Base-by-base conservation (phyloP, 2,888 invertebrate genomes). In the Sabatieria punctata region DNA sequence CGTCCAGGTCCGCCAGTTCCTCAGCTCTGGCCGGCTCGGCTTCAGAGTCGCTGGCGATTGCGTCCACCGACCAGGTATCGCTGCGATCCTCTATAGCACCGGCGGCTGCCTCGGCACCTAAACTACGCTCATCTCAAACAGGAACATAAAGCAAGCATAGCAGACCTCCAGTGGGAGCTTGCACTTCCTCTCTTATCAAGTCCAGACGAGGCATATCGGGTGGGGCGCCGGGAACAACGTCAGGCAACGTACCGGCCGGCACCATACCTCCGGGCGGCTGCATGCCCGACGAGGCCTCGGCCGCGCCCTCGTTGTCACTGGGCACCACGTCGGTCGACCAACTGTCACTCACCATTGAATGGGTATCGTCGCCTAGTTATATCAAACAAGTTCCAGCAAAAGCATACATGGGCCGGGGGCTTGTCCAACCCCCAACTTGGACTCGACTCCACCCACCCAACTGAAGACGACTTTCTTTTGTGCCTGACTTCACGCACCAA, bases 301-400 rank as follows among this genome's bases (percentile, higher is more conserved):
- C 49, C 23, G 48, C 50, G 6, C 54, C 57, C 70, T 95, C 95
- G 13, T 86, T 88, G 68, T 95, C 95, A 46, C 88, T 89, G 0
- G 91, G 91, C 47, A 93, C 69, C 41, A 95, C 95, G 68, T 95
- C 95, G 1, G 95, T 95, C 56, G 89, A 89, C 95, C 95, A 95
- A 1, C 91, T 91, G 67, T 97, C 95, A 41, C 89, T 89, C 57
- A 95, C 89, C 61, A 93, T 79, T 33, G 91, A 93, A 57, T 89
- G 81, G 1, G 89, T 89, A 69, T 95, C 38, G 38, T 38, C 38
- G 8, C 30, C 30, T 30, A 15, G n/a, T n/a, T n/a, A n/a, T n/a
- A n/a, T n/a, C n/a, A n/a, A n/a, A n/a, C n/a, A n/a, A n/a, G n/a
- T n/a, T n/a, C n/a, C n/a, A n/a, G n/a, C n/a, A n/a, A n/a, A n/a